phyloP scores from a whole-genome alignment of 2,113 vertebrate species.

The Tonatia bakeri region DNA sequence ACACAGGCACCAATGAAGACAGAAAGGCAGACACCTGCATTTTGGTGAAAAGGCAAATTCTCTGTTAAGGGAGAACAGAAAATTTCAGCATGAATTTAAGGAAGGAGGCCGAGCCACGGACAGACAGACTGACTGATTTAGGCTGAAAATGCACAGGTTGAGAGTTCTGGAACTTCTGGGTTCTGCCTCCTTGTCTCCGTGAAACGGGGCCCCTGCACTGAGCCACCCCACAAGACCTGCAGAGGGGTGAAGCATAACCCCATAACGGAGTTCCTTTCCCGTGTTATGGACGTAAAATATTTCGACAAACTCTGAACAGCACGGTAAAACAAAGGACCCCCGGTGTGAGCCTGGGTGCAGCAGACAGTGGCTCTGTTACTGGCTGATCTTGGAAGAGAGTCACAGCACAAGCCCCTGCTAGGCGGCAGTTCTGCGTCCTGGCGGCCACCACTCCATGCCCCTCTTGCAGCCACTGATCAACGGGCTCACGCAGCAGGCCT shows the following conservation, averaged over 20 bases:
- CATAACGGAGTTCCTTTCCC: background rate
- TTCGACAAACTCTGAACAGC: background rate
- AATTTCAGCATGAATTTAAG: background rate
- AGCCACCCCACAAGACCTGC: accelerated
- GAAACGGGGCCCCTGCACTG: accelerated
- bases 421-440: background rate
- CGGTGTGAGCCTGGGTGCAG: background rate
- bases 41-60: background rate
- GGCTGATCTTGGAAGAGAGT: background rate
- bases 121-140: background rate
- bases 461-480: accelerated
- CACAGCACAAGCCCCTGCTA: background rate
- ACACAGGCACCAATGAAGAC: background rate
- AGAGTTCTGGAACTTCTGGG: background rate
- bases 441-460: accelerated
- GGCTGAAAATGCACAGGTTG: background rate
- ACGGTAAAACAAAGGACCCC: background rate
- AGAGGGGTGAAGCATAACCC: background rate
- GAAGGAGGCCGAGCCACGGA: background rate
- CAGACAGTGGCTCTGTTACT: accelerated
- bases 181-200: too few relatives aligned
- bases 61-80: background rate
- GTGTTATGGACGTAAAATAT: background rate
- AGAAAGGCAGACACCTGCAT: background rate
- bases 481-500: background rate